Conservation (phyloP, 2,888 invertebrate species). For the Loripinus fragilis region DNA sequence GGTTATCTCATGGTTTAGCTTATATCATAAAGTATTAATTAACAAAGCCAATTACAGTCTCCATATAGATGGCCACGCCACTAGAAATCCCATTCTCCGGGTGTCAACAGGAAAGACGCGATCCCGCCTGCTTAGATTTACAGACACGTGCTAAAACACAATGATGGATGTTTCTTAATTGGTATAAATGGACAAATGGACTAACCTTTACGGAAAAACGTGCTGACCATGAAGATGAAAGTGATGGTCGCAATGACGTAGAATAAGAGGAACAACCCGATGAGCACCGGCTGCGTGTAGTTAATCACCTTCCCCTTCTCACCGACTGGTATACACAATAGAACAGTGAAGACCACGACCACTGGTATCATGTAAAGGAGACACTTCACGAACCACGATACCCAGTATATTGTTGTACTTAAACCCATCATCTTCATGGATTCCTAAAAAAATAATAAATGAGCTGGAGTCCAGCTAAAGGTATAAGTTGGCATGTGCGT, state of each 20-base stretch:
- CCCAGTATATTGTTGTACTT: conserved; percentile 91
- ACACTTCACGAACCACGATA: conserved; percentile 92
- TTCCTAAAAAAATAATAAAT: conserved; percentile 86
- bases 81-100: too few species aligned
- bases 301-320: conserved; percentile 60
- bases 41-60: too few species aligned
- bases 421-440: conserved; percentile 96
- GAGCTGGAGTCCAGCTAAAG: too few species aligned
- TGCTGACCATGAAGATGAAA: conserved; percentile 91
- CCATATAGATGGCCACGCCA: too few species aligned
- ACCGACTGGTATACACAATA: conserved; percentile 73
- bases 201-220: conserved; percentile 90
- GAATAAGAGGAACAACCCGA: conserved; percentile 89
- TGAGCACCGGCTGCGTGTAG: conserved; percentile 86
- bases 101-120: too few species aligned
- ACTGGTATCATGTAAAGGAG: conserved; percentile 88
- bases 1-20: too few species aligned
- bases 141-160: too few species aligned
- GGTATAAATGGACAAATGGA: background rate
- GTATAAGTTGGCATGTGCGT: too few species aligned
- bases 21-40: too few species aligned
- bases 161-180: too few species aligned
- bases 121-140: too few species aligned
- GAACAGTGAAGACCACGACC: conserved; percentile 83
- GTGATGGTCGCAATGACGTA: conserved; percentile 89